Base-by-base conservation (phyloP, 2,797 vertebrate genomes). In the Silurus aristotelis region DNA sequence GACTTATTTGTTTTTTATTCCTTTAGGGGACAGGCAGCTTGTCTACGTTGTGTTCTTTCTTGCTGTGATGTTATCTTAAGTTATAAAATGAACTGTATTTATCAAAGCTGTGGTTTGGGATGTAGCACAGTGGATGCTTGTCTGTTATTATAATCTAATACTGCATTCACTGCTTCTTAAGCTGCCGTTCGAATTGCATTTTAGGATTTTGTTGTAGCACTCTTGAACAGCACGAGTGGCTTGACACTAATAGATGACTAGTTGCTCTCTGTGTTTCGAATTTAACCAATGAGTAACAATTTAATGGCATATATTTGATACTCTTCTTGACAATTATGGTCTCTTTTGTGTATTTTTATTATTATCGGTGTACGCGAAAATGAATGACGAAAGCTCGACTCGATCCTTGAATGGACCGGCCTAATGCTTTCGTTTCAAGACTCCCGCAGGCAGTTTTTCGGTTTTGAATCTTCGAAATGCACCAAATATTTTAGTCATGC, bases 1-100 rank as follows among this genome's bases (percentile, higher is more conserved):
- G 71, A 63, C 38, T 61, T 70, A 38, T 64, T 60, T 79, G 43
- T 64, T 61, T 79, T 79, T 43, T 63, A 63, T 61, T 5, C 56
- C 55, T 31, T 22, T 58, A 38, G 56, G 27, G 48, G 48, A 52
- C 48, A 52, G 48, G 48, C 48, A 7, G 10, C 48, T 3, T 76
- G 73, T 75, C 72, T 55, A 55, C 12, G 48, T 9, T 27, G 48
- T 55, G 48, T 75, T 55, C 13, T 55, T 55, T 31, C 52, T 25
- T 55, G 48, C 72, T 19, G 15, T 76, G 52, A 15, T 58, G 52
- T 76, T 27, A 75, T 75, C 25, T 58, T 25, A 58, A 58, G 73
- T 76, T 1, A 27, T 19, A 19, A 76, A 76, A 27, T 58, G 72
- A 17, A 6, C 22, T 10, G 25, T 56, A 15, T 55, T 27, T 22